Evolutionary conservation across 2,797 vertebrate genomes (phyloP), one percentile per base, ranked within the genome.

Genomic region (Nasua narica): DNA sequence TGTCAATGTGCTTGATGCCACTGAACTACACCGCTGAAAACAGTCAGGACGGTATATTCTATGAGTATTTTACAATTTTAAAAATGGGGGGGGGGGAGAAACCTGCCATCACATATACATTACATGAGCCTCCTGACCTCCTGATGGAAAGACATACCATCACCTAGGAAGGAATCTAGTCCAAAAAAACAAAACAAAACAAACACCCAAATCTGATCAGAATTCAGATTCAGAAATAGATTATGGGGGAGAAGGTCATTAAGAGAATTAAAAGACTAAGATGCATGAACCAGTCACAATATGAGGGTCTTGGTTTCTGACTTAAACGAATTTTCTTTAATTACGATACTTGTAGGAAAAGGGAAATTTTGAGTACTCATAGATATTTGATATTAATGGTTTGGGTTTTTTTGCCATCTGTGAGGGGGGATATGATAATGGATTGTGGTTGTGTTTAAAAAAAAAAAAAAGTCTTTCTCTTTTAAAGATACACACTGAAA

Each of bases 401-500:
- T 77, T 62, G 21, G 23, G 9, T 23, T 78, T 65, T 56, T 88
- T 21, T 62, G 52, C 72, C 81, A 50, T 58, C 69, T 67, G 12
- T 27, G 23, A 27, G 13, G 15, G 43, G n/a, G 29, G 25, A 40
- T 27, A n/a, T 77, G 32, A 91, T 35, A 48, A 72, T 40, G 48
- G 16, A 87, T 12, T 67, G 72, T 78, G 78, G 40, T 6, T 85
- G 14, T 85, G 19, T 76, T 60, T 50, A 52, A 54, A 54, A 9
- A 90, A 54, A 54, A 9, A 90, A 83, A 46, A 65, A 69, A 67
- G 40, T 29, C 58, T 25, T 60, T 77, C 87, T 82, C n/a, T 94
- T 89, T 88, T 72, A 54, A 54, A 93, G 46, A 87, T 13, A 96
- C 2, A 95, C 3, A 95, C 11, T 69, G 29, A 92, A 95, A 48